Base-by-base conservation (phyloP, 2,113 vertebrate genomes). In the Mirza zaza region DNA sequence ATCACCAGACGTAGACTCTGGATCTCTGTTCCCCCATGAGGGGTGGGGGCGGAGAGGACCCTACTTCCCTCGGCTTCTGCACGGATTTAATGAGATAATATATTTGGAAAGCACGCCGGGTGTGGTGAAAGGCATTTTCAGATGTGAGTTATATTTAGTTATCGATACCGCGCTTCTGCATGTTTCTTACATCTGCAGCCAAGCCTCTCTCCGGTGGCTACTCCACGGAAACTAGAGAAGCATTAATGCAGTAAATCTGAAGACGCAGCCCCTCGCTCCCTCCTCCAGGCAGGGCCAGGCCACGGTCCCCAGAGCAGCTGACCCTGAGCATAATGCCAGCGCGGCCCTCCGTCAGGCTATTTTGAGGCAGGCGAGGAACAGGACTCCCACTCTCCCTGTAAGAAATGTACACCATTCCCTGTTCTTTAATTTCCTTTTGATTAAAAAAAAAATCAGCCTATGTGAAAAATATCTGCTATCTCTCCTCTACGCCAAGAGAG, bases 361-460 rank as follows among this genome's bases (percentile, higher is more conserved):
- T 98, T 98, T 98, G 98, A 98, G 98, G 96, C 81, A 87, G 92
- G 95, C 95, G 87, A 93, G 96, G 96, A 97, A 93, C 92, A 96
- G 98, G 97, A 94, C 57, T 97, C 97, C 96, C 52, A 0, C 95
- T 98, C 98, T 97, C 95, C 98, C 96, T 96, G 93, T 97, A 98
- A 98, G 98, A 97, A 98, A 98, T 98, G 88, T 97, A 97, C 97
- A 98, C 97, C 97, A 63, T 97, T 98, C 95, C 94, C 96, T 97
- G 82, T 97, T 98, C 97, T 98, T 98, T 98, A 98, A 98, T 98
- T 98, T 98, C 97, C 97, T 98, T 98, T 98, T 98, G 97, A 98
- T 98, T 98, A 98, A 98, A 98, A 98, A 98, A 98, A 50, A 48
- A 98, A 98, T 95, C 96, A 98, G 97, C 93, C 97, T 96, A 95